Conservation (phyloP, 2,113 vertebrate genomes). For the Addax nasomaculatus region DNA sequence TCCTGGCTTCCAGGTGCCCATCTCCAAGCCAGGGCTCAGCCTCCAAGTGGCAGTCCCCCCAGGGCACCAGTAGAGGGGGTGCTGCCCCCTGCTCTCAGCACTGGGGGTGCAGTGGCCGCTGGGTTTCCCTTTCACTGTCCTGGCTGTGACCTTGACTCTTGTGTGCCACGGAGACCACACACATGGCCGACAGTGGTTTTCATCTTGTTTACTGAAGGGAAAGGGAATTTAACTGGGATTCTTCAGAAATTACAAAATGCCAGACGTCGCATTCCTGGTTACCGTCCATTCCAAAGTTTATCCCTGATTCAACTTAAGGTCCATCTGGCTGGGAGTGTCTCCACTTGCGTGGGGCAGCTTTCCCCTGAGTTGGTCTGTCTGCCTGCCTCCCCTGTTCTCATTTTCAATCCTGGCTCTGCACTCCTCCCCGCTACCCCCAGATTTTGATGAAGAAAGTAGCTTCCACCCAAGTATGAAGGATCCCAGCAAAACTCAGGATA, state of each 20-base stretch:
- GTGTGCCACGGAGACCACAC: conserved; percentile 37
- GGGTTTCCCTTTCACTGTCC: not conserved
- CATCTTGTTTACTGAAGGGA: conserved; percentile 38
- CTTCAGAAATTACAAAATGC: conserved; percentile 33
- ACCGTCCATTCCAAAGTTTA: not conserved
- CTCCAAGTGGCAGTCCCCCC: not conserved
- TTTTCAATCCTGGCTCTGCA: not conserved
- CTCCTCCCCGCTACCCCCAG: rapidly evolving
- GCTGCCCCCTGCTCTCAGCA: not conserved
- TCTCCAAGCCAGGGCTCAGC: not conserved
- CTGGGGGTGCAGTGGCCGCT: not conserved
- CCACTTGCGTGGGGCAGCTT: rapidly evolving
- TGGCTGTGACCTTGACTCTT: conserved; percentile 19
- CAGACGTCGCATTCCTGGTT: conserved; percentile 2
- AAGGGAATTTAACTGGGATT: conserved; percentile 47
- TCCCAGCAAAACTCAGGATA: not conserved
- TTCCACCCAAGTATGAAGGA: not conserved
- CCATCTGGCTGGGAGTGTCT: not conserved
- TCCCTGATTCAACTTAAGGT: not conserved
- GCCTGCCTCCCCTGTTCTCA: not conserved
- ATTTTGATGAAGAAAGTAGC: not conserved
- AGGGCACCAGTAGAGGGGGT: not conserved
- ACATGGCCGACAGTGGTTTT: conserved; percentile 23
- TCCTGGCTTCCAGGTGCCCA: too few relatives aligned
- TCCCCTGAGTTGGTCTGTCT: not conserved